These are phyloP conservation scores for Laupala kohalensis DNA, from an alignment of 1,140 invertebrate species.

Conservation along the genomic window DNA sequence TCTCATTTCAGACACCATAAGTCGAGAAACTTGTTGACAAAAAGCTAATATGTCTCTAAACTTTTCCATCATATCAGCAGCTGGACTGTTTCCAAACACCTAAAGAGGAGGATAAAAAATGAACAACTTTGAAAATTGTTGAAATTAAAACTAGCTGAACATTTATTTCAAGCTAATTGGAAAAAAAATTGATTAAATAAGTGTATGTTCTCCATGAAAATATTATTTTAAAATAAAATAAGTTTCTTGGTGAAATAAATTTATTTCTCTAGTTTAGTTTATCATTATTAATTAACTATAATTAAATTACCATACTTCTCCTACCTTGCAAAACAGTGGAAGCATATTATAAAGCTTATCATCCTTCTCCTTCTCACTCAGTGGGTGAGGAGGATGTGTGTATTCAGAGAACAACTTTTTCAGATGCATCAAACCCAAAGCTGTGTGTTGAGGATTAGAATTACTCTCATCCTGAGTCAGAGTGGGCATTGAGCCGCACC, in stretches of 20 bases:
- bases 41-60: constrained; percentile 88
- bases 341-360: constrained; percentile 96
- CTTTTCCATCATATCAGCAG: constrained; percentile 87
- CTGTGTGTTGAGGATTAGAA: constrained; percentile 56
- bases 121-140: neutral
- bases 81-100: constrained; percentile 82
- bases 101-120: constrained; percentile 25
- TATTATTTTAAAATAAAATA: no score
- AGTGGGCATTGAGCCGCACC: constrained; percentile 34
- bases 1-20: constrained; percentile 91
- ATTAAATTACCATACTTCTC: neutral
- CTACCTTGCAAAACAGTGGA: constrained; percentile 93
- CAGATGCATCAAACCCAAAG: constrained; percentile 85
- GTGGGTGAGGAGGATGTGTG: constrained; percentile 66
- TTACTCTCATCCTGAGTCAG: constrained; percentile 32
- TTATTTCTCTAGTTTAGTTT: neutral
- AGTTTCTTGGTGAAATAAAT: no score
- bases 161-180: neutral
- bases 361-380: constrained; percentile 73
- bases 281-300: neutral
- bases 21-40: constrained; percentile 82
- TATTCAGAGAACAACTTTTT: constrained; percentile 93
- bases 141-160: neutral
- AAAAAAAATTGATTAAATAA: neutral
- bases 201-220: no score